Base-by-base conservation (phyloP, 2,797 vertebrate genomes). In the Syngnathus acus region DNA sequence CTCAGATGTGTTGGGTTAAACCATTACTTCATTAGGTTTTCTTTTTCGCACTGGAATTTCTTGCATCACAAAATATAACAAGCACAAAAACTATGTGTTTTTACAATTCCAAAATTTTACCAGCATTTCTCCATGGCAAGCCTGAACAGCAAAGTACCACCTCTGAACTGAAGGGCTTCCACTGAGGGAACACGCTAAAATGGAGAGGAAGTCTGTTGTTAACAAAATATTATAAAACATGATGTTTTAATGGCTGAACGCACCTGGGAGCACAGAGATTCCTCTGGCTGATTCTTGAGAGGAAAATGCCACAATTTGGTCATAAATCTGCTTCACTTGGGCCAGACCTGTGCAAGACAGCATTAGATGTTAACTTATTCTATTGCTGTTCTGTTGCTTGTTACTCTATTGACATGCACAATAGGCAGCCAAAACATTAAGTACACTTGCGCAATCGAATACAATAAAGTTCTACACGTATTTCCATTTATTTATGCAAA, bases 201-300 rank as follows among this genome's bases (percentile, higher is more conserved):
- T 69, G 59, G 48, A 39, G 6, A 0, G 62, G 26, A 13, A 5
- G 19, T 16, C 4, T 0, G 17, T 48, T 58, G 32, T 58, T 17
- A 48, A 48, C 14, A 13, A 60, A 0, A 70, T 8, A 65, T 43
- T 43, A 43, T 13, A 43, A n/a, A 38, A 10, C 37, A 39, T 26
- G 1, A 42, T 62, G 38, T 8, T 21, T 62, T 64, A n/a, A 32
- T 26, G 1, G 7, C 2, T 17, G 4, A 48, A 62, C 19, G 14
- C 76, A 88, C 88, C 87, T 84, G 88, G 86, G 71, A 88, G 84
- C n/a, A 60, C 40, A 61, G 84, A 74, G 40, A 42, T 38, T 6
- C 70, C 45, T 66, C 38, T 78, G 10, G 2, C 13, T 17, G 74
- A 64, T 16, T 83, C 80, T 62, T 70, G 62, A 55, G 59, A 37